Conservation (phyloP, 2,797 vertebrate species). For the Cyclopterus lumpus region DNA sequence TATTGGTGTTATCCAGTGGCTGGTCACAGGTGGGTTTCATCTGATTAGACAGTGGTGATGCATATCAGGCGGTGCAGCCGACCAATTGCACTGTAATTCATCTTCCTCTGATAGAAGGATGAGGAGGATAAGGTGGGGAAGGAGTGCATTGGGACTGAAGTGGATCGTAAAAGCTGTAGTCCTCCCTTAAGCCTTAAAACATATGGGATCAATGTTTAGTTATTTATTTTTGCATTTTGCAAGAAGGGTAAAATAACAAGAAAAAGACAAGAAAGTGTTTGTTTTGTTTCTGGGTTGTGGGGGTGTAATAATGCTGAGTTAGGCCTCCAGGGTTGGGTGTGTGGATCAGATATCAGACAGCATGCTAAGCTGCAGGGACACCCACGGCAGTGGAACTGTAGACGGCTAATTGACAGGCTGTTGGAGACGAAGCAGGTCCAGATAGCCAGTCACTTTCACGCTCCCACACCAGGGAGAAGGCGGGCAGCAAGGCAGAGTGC, state of each 20-base stretch:
- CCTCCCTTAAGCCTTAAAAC: conserved; percentile 24
- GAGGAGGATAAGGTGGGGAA: conserved; percentile 31
- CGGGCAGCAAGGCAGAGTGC: conserved; percentile 34
- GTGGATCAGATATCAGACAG: conserved; percentile 69
- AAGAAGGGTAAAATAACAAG: background rate
- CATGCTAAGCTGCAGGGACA: conserved; percentile 78
- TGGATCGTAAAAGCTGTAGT: conserved; percentile 35
- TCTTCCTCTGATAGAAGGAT: conserved; percentile 64
- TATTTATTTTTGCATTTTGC: conserved; percentile 24
- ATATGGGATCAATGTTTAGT: conserved; percentile 21
- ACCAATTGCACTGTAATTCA: conserved; percentile 71
- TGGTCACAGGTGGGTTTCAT: conserved; percentile 80
- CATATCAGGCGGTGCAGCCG: conserved; percentile 69
- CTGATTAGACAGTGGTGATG: conserved; percentile 77
- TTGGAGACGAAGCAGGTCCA: conserved; percentile 71
- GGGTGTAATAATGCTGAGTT: conserved; percentile 30
- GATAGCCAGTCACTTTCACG: conserved; percentile 85
- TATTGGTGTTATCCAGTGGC: conserved; percentile 65
- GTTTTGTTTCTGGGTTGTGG: conserved; percentile 43
- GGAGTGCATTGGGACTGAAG: conserved; percentile 37
- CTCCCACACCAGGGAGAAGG: conserved; percentile 71
- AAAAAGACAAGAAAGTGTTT: conserved; percentile 20
- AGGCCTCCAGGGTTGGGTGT: conserved; percentile 44
- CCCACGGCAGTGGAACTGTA: conserved; percentile 74
- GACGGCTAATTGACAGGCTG: conserved; percentile 83